These are phyloP conservation scores for Hydroisotoma schaefferi DNA, from an alignment of 2,888 invertebrate genomes.

Conservation along the genomic window DNA sequence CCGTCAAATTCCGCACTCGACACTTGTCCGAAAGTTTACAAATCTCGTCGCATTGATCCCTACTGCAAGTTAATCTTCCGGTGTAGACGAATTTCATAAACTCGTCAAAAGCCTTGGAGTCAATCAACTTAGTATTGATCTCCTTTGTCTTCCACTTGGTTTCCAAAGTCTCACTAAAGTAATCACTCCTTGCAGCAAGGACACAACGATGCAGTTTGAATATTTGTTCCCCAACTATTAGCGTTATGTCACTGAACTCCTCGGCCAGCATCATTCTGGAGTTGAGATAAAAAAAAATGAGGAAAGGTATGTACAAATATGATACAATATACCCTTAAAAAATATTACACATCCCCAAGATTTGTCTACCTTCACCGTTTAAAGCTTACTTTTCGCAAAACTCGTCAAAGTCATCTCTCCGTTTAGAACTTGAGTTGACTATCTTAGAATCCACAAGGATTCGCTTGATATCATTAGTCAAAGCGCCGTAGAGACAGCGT, in stretches of 20 bases:
- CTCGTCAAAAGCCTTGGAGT: conserved; percentile 52
- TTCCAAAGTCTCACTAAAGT: conserved; percentile 53
- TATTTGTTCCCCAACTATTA: conserved; percentile 52
- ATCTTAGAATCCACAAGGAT: conserved; percentile 54
- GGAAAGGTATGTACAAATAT: background rate
- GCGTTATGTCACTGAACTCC: conserved; percentile 53
- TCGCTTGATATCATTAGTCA: conserved; percentile 54
- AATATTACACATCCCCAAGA: too few relatives aligned
- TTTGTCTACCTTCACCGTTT: too few relatives aligned
- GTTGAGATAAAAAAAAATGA: background rate
- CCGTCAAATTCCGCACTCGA: conserved; percentile 51
- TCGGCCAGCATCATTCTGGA: conserved; percentile 48
- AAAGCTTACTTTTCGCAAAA: conserved; percentile 53
- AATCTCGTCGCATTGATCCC: conserved; percentile 52
- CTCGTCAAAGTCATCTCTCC: conserved; percentile 55
- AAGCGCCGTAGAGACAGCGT: conserved; percentile 57
- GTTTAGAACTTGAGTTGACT: conserved; percentile 53
- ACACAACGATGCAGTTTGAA: conserved; percentile 55
- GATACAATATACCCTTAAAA: too few relatives aligned
- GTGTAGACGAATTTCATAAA: conserved; percentile 55
- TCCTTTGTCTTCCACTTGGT: conserved; percentile 53
- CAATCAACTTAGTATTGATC: conserved; percentile 51
- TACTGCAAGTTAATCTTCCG: conserved; percentile 52
- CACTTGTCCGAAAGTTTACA: conserved; percentile 53
- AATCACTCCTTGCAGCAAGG: conserved; percentile 53